Evolutionary conservation across 2,888 invertebrate genomes (phyloP).

Genomic region (Chironomus tentans): DNA sequence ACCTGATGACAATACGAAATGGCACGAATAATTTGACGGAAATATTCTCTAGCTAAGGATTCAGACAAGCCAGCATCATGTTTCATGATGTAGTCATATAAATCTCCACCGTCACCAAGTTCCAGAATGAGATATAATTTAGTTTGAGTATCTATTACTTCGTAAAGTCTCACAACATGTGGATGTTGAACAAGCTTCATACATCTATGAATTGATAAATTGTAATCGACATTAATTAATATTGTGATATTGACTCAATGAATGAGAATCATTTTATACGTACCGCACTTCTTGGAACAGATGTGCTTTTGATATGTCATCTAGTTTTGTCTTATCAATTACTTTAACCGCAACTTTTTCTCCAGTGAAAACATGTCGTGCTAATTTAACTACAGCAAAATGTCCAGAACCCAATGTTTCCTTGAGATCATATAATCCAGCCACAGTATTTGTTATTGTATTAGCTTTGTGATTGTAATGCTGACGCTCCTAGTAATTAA

Average conservation of each 20-base stretch:
- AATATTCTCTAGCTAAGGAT: slow-evolving; percentile 80
- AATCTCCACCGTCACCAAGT: slow-evolving; percentile 95
- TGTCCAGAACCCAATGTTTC: slow-evolving; percentile 97
- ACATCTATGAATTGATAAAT: slow-evolving; percentile 65
- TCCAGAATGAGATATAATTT: slow-evolving; percentile 95
- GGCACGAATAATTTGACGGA: slow-evolving; percentile 93
- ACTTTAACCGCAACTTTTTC: slow-evolving; percentile 97
- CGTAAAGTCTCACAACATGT: slow-evolving; percentile 94
- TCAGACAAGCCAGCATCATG: slow-evolving; percentile 84
- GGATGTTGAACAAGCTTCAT: slow-evolving; percentile 99
- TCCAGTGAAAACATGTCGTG: slow-evolving; percentile 96
- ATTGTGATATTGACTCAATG: neutral
- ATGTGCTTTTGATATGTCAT: slow-evolving; percentile 91
- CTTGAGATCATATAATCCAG: slow-evolving; percentile 94
- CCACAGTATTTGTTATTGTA: slow-evolving; percentile 47
- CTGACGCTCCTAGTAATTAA: neutral
- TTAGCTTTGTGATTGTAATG: slow-evolving; percentile 29
- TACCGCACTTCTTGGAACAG: slow-evolving; percentile 83
- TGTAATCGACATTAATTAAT: slow-evolving; percentile 30
- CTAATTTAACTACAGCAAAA: slow-evolving; percentile 96
- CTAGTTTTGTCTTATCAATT: slow-evolving; percentile 96
- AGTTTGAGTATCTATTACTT: slow-evolving; percentile 98
- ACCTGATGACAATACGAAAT: slow-evolving; percentile 93
- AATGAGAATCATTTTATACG: slow-evolving; percentile 25
- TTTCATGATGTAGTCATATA: slow-evolving; percentile 97